Conservation (phyloP, 2,888 invertebrate species). For the Coenonympha glycerion region DNA sequence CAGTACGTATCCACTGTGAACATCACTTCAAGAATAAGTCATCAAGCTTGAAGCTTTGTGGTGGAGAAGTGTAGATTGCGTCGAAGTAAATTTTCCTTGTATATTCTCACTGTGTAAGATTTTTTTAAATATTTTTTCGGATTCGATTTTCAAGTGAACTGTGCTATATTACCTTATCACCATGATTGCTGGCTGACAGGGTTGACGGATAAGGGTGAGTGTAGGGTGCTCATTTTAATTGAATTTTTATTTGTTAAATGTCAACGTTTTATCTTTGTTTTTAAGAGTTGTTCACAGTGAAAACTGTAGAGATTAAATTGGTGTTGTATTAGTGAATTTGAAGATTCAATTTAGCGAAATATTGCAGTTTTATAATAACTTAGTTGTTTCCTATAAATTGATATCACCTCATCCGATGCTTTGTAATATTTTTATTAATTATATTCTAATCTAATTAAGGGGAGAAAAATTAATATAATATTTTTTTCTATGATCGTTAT, state of each 20-base stretch:
- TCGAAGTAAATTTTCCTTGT: neutral
- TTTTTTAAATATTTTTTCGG: conserved; percentile 19
- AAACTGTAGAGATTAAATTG: neutral
- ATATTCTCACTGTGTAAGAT: conserved; percentile 3
- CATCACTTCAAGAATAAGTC: conserved; percentile 7
- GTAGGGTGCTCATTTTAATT: conserved; percentile 29
- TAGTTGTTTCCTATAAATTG: too few relatives aligned
- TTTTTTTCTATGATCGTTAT: too few relatives aligned
- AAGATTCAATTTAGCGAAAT: too few relatives aligned
- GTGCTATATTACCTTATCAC: conserved; percentile 33
- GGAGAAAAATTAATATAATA: too few relatives aligned
- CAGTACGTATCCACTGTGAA: conserved; percentile 31
- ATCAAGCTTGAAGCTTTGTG: conserved; percentile 2
- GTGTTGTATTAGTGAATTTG: neutral
- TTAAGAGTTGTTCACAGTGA: neutral
- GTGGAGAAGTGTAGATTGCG: conserved; percentile 4
- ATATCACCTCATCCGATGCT: too few relatives aligned
- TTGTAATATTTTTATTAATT: too few relatives aligned
- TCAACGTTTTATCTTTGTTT: neutral
- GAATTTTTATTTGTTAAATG: conserved; percentile 10
- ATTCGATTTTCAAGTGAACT: conserved; percentile 38
- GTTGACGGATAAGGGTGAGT: conserved; percentile 55
- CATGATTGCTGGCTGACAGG: conserved; percentile 50
- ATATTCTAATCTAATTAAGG: too few relatives aligned
- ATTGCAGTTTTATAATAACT: too few relatives aligned